A percentile compares a stretch with the other conserved stretches of the same genome.
These are phyloP conservation scores for Myotis lucifugus DNA, from an alignment of 2,113 vertebrate species.

Conservation along the genomic window DNA sequence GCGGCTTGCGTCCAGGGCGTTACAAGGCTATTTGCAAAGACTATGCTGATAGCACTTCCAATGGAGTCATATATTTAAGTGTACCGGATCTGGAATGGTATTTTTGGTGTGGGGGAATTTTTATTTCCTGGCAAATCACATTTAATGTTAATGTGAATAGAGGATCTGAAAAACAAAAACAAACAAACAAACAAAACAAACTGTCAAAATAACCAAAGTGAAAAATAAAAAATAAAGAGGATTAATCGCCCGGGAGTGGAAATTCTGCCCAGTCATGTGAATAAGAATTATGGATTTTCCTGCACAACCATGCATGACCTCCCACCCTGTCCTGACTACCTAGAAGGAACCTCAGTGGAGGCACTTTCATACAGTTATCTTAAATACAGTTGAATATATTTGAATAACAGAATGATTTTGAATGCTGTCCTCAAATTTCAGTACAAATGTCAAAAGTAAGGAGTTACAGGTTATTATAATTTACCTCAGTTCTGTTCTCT, in stretches of 20 bases:
- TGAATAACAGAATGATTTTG: not conserved
- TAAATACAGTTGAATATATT: not conserved
- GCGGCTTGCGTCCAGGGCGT: no score
- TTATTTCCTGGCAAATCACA: constrained; percentile 64
- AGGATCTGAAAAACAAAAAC: no score
- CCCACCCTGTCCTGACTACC: not conserved
- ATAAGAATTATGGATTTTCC: not conserved
- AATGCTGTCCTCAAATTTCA: not conserved
- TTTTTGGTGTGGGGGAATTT: no score
- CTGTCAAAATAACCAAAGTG: no score
- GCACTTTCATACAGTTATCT: not conserved
- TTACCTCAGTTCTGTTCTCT: not conserved
- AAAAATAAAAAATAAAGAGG: not conserved
- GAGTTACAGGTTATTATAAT: not conserved
- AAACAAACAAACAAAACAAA: not conserved
- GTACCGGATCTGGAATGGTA: no score
- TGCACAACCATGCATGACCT: not conserved
- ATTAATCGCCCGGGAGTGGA: not conserved
- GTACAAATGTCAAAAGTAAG: not conserved
- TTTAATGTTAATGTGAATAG: not conserved
- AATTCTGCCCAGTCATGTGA: not conserved
- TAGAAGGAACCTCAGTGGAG: not conserved
- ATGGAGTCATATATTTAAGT: no score
- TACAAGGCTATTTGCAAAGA: no score
- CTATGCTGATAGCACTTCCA: no score